Conservation (phyloP, 2,797 vertebrate species). For the Gouania willdenowi region DNA sequence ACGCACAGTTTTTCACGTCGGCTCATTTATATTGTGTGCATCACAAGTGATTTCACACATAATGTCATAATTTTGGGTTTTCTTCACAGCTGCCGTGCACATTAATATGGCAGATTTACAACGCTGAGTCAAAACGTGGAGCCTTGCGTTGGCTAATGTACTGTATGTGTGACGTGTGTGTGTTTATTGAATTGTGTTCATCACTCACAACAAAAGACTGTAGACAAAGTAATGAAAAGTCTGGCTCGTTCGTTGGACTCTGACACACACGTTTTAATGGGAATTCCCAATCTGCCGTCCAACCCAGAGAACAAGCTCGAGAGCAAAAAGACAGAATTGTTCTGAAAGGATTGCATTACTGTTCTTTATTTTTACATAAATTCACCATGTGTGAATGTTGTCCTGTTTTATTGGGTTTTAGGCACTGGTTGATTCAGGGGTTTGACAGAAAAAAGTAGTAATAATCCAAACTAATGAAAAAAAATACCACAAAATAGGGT, state of each 20-base stretch:
- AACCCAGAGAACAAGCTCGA: not conserved
- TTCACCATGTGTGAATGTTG: too few species aligned
- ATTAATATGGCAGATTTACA: constrained; percentile 45
- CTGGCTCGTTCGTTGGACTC: constrained; percentile 32
- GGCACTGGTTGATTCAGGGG: too few species aligned
- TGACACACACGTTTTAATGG: constrained; percentile 61
- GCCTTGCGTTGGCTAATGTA: constrained; percentile 30
- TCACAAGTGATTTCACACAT: constrained; percentile 53
- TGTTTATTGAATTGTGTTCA: constrained; percentile 6
- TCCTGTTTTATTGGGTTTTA: too few species aligned
- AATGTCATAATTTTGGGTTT: constrained; percentile 46
- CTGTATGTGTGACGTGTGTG: not conserved
- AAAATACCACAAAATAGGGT: too few species aligned
- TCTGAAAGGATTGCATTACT: too few species aligned
- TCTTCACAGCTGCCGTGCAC: constrained; percentile 30
- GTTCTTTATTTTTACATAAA: too few species aligned
- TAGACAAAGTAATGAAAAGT: constrained; percentile 39
- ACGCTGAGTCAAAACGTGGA: constrained; percentile 45
- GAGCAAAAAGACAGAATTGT: too few species aligned
- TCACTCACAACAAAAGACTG: constrained; percentile 7
- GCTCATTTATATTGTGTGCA: constrained; percentile 48
- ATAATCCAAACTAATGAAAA: too few species aligned
- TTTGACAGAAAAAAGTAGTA: too few species aligned
- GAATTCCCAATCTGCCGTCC: constrained; percentile 41
- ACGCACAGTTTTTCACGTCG: constrained; percentile 5